Conservation (phyloP, 2,113 vertebrate genomes). For the Amblyopsis rosae region DNA sequence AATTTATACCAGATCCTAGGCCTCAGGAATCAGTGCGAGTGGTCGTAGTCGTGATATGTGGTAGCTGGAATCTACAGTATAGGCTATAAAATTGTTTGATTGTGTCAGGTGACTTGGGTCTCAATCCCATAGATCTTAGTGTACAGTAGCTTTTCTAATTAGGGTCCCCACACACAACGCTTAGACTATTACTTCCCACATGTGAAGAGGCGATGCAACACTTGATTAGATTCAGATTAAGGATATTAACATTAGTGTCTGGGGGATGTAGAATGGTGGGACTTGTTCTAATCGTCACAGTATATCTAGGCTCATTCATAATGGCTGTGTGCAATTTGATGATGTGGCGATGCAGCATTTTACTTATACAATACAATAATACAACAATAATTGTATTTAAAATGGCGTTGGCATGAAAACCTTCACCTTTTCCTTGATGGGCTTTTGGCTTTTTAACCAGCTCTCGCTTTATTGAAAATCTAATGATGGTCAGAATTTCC, state of each 20-base stretch:
- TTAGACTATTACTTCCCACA: slow-evolving; percentile 24
- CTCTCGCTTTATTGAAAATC: slow-evolving; percentile 13
- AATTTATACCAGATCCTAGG: too few relatives aligned
- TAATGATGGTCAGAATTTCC: slow-evolving; percentile 35
- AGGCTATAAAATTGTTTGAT: slow-evolving; percentile 9
- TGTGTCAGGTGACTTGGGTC: slow-evolving; percentile 15
- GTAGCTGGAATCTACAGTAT: too few relatives aligned
- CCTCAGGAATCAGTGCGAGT: too few relatives aligned
- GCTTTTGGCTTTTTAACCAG: slow-evolving; percentile 8
- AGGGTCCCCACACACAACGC: slow-evolving; percentile 1
- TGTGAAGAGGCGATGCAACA: slow-evolving; percentile 31
- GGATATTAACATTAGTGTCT: slow-evolving; percentile 39
- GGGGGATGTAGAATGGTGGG: slow-evolving; percentile 31
- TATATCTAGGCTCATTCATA: slow-evolving; percentile 25
- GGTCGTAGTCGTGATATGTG: too few relatives aligned
- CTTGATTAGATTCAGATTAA: slow-evolving; percentile 52
- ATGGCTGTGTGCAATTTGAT: slow-evolving; percentile 1
- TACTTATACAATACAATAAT: slow-evolving; percentile 16
- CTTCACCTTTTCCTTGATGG: slow-evolving; percentile 6
- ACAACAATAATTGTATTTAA: not conserved
- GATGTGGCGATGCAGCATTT: slow-evolving; percentile 22
- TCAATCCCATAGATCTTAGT: slow-evolving; percentile 19
- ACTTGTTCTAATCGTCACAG: slow-evolving; percentile 40
- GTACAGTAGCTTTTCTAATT: too few relatives aligned
- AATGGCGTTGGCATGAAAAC: not conserved